Base-by-base conservation (phyloP, 53 echinoderm and acorn worm genomes). In the Henricia sp. region DNA sequence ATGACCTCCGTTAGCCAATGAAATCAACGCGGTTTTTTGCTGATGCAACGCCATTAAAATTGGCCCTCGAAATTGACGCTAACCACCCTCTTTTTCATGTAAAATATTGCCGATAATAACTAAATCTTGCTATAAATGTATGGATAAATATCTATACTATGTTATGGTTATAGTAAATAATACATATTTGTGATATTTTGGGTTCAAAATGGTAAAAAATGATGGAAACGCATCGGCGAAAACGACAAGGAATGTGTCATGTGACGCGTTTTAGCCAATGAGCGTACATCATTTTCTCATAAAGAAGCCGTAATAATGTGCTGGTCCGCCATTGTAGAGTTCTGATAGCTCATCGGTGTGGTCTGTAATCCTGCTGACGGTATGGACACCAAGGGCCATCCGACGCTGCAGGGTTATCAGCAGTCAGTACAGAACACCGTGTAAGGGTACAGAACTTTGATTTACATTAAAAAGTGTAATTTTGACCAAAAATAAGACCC, bases 351-450 rank as follows among this genome's bases (percentile, higher is more conserved):
- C 97, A 90, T 72, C 90, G 93, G 97, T 94, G 83, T 90, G 83
- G 74, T 68, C 88, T 89, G 88, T 86, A 94, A 96, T 94, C 94
- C 90, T 85, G 83, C 87, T 82, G 82, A 83, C 88, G 88, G 94
- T 92, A 94, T 94, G 97, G 97, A 94, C 93, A 88, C 94, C 92
- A 94, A 96, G 93, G 94, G 97, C 97, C 97, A 96, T 96, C 97
- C 97, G 97, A 88, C 92, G 91, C 86, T 92, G 94, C 97, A 96
- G 89, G 94, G 91, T 94, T 91, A 86, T 96, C 97, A 94, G 97
- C 97, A 96, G 92, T 86, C 87, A 91, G 91, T 84, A 86, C 78
- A 84, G 89, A 94, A 91, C 88, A 92, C 90, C 88, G 85, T 89
- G 84, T 85, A 87, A 96, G 93, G 97, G 97, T 96, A 96, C 91